Percentiles rank a stretch among this genome's conserved stretches.
phyloP scores from a whole-genome alignment of 2,797 vertebrate genomes.

The Pangasius djambal region DNA sequence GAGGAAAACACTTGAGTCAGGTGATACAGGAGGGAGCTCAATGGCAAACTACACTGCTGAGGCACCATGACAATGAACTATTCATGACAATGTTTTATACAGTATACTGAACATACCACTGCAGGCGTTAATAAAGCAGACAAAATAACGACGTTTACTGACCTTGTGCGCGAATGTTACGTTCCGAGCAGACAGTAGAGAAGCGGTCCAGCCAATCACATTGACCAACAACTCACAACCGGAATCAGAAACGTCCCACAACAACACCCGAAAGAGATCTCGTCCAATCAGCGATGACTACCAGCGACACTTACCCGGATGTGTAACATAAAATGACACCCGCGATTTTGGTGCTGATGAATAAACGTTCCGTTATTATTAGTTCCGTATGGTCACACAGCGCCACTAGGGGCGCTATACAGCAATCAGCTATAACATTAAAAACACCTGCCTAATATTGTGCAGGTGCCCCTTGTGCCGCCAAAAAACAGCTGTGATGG shows the following conservation, averaged over 20 bases:
- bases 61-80: neutral
- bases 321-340: conserved; percentile 9
- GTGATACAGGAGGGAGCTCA: neutral
- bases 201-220: conserved; percentile 66
- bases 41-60: neutral
- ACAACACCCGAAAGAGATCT: conserved; percentile 44
- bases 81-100: neutral
- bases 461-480: too few relatives aligned
- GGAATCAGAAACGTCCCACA: conserved; percentile 59
- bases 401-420: conserved; percentile 1
- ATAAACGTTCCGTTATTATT: conserved; percentile 44
- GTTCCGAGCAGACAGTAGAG: conserved; percentile 57
- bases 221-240: conserved; percentile 57
- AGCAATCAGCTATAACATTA: too few relatives aligned
- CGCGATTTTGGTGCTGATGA: neutral
- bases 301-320: conserved; percentile 1
- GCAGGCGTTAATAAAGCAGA: neutral
- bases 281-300: conserved; percentile 65
- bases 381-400: neutral
- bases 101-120: neutral
- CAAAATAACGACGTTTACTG: conserved; percentile 62
- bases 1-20: neutral
- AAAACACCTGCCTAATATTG: too few relatives aligned
- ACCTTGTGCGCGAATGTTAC: conserved; percentile 73
- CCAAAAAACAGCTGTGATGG: too few relatives aligned